These are phyloP conservation scores for Platichthys stellatus DNA, from an alignment of 2,113 vertebrate genomes.

Conservation along the genomic window DNA sequence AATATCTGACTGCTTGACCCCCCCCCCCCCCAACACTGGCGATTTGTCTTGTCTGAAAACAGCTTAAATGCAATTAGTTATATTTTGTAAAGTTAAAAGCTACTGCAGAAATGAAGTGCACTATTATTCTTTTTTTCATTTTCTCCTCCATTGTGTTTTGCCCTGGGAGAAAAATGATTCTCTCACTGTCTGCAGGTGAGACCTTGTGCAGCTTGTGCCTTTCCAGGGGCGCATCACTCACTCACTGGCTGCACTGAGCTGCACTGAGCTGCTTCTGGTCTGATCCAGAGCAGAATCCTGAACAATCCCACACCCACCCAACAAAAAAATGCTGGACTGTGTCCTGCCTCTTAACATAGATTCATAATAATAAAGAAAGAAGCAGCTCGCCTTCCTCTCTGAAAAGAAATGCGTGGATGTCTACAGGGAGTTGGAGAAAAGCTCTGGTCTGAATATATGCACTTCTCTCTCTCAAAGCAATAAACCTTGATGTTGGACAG, in stretches of 20 bases:
- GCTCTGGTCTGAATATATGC: conserved; percentile 69
- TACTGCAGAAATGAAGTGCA: not conserved
- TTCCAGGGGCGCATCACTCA: conserved; percentile 16
- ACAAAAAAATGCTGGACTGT: conserved; percentile 7
- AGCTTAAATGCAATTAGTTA: not conserved
- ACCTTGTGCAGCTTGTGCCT: conserved; percentile 58
- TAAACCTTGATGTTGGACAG: conserved; percentile 55
- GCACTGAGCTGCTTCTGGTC: too few relatives aligned
- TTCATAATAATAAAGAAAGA: not conserved
- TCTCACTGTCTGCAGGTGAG: conserved; percentile 24
- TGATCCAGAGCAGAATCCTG: not conserved
- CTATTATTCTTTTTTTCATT: not conserved
- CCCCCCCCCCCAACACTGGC: too few relatives aligned
- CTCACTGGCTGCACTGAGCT: conserved; percentile 8
- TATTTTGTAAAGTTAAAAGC: not conserved
- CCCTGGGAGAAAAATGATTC: not conserved
- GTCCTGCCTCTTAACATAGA: conserved; percentile 14
- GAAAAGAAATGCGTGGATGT: conserved; percentile 16
- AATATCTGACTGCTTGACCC: too few relatives aligned
- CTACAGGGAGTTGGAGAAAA: conserved; percentile 1
- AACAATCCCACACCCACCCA: not conserved
- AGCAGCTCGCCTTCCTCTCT: conserved; percentile 9
- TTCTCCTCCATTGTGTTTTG: not conserved
- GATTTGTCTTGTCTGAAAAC: too few relatives aligned
- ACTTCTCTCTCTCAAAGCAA: conserved; percentile 76